Base-by-base conservation (phyloP, 1,140 invertebrate genomes). In the Trachymyrmex cornetzi region DNA sequence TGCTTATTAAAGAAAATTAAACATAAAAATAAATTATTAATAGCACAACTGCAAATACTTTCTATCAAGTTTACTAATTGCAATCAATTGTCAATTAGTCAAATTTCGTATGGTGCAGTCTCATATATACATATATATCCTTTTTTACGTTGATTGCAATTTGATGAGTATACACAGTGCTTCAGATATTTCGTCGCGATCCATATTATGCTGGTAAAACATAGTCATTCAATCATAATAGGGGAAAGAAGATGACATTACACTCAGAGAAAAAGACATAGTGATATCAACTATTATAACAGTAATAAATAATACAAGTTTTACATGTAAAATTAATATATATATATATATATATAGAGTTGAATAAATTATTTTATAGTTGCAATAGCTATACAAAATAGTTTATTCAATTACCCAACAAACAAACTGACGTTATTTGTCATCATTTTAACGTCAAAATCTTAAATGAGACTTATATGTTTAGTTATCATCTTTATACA, bases 11-110 rank as follows among this genome's bases (percentile, higher is more conserved):
- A 44, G n/a, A 44, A 44, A 3, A 69, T 69, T 69, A 5, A 22
- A 44, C 19, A 12, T 1, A 22, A 44, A 22, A 69, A 69, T 22
- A 69, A 69, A 69, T 69, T 69, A 44, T 22, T 69, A 34, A 44
- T 69, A 14, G 12, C 34, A 44, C n/a, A 44, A 69, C n/a, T 19
- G 34, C 5, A 69, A 69, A 44, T 22, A 69, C 66, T 44, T 38
- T 38, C 30, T 22, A 22, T 44, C 66, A 69, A 44, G 30, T 69
- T 69, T 69, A 44, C 66, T 44, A 69, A 69, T 44, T 7, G 5
- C 34, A 44, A 44, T 69, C 66, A 69, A 69, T 44, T 22, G 66
- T 22, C 66, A 69, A 69, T 69, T 44, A 69, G n/a, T 44, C 30
- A 19, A 34, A 66, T 66, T 66, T 66, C 63, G 34, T n/a, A 1